Conservation (phyloP, 2,888 invertebrate species). For the Flexamia atlantica region DNA sequence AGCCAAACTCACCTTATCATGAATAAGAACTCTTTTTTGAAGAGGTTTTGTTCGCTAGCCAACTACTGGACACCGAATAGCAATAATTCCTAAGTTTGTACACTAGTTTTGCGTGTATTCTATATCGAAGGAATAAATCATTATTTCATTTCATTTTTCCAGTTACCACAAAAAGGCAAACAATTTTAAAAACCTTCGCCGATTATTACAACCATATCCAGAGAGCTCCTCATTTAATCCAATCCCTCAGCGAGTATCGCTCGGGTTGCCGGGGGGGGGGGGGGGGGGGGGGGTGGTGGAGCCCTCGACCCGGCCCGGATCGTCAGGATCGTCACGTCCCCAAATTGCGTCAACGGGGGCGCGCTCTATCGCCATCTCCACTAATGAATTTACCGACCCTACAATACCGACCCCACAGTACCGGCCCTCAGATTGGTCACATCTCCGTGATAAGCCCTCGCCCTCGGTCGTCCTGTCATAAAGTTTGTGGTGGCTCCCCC, state of each 20-base stretch:
- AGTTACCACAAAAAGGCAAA: no score
- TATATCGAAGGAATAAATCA: no score
- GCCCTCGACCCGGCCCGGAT: not conserved
- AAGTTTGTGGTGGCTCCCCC: not conserved
- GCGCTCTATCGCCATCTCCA: constrained; percentile 50
- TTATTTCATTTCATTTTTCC: no score
- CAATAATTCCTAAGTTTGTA: no score
- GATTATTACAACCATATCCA: no score
- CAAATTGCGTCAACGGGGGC: constrained; percentile 40
- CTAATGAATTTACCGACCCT: constrained; percentile 53
- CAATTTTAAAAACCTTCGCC: no score
- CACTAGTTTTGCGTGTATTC: no score
- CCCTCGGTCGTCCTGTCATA: not conserved
- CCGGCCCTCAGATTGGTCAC: constrained; percentile 9
- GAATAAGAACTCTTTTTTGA: no score
- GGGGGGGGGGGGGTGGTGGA: not conserved
- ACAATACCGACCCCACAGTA: not conserved
- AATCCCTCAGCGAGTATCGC: no score
- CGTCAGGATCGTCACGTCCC: constrained; percentile 32
- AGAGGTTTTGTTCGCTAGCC: no score
- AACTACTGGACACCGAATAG: no score
- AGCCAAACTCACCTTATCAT: no score
- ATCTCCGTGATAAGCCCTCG: not conserved
- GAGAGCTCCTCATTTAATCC: not conserved
- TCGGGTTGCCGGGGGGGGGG: not conserved